These are phyloP conservation scores for Eumacrocentrus americanus DNA, from an alignment of 2,888 invertebrate genomes.

Conservation along the genomic window DNA sequence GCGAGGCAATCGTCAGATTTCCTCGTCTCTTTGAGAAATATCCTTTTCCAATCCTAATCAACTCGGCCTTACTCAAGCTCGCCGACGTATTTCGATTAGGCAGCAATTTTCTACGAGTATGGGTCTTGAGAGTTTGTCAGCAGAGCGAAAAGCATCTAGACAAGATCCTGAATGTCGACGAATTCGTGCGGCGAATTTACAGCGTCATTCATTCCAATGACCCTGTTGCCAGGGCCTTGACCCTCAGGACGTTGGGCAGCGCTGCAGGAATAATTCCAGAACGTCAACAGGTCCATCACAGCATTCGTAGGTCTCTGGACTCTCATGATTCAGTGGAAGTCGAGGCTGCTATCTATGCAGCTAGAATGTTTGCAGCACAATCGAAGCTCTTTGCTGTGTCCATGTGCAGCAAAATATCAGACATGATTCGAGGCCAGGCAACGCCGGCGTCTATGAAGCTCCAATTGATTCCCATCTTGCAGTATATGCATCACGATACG, in stretches of 20 bases:
- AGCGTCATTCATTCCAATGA: conserved; percentile 97
- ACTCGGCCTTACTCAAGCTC: conserved; percentile 92
- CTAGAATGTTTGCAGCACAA: conserved; percentile 91
- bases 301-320: conserved; percentile 87
- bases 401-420: conserved; percentile 93
- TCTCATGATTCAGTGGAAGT: conserved; percentile 96
- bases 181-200: conserved; percentile 87
- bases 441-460: conserved; percentile 92
- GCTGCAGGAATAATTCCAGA: conserved; percentile 93
- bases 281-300: conserved; percentile 88
- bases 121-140: conserved; percentile 91
- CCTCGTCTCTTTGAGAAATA: conserved; percentile 95
- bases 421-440: conserved; percentile 92
- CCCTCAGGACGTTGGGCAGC: conserved; percentile 87
- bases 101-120: conserved; percentile 89
- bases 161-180: conserved; percentile 94
- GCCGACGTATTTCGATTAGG: conserved; percentile 93
- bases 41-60: conserved; percentile 96
- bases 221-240: conserved; percentile 91
- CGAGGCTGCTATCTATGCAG: conserved; percentile 94
- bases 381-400: conserved; percentile 95
- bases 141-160: conserved; percentile 96
- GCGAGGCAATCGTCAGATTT: conserved; percentile 95
- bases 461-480: conserved; percentile 86
- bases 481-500: conserved; percentile 90